Conservation (phyloP, 2,888 invertebrate genomes). For the Carcina quercana region DNA sequence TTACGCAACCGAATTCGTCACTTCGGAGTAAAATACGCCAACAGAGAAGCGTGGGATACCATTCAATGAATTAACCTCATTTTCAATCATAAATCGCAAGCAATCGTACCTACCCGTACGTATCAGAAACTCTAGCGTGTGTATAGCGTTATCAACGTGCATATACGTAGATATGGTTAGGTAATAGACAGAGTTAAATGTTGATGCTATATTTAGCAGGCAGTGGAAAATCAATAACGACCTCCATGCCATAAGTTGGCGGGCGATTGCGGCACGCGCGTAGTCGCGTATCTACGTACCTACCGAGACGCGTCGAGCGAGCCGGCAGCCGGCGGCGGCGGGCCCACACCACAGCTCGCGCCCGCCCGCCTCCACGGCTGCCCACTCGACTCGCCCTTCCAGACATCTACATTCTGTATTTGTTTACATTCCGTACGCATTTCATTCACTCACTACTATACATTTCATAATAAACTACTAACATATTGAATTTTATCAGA, state of each 20-base stretch:
- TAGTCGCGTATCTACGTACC: conserved; percentile 15
- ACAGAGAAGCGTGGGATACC: too few relatives aligned
- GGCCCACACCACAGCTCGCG: too few relatives aligned
- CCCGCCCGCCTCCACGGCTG: neutral
- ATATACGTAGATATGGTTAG: conserved; percentile 1
- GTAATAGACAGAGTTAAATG: neutral
- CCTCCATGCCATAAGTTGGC: conserved; percentile 30
- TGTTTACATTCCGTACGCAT: conserved; percentile 34
- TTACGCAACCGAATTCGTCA: too few relatives aligned
- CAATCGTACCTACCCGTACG: too few relatives aligned
- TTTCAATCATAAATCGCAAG: too few relatives aligned
- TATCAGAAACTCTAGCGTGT: too few relatives aligned
- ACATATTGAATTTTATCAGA: neutral
- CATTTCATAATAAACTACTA: conserved; percentile 2
- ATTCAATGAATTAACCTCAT: too few relatives aligned
- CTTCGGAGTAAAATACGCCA: too few relatives aligned
- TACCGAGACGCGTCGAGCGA: conserved; percentile 11
- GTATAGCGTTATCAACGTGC: too few relatives aligned
- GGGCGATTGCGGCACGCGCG: conserved; percentile 23
- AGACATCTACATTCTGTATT: too few relatives aligned
- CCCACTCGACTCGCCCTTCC: conserved; percentile 7
- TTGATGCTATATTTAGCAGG: conserved; percentile 29
- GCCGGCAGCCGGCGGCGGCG: neutral
- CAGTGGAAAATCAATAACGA: conserved; percentile 35
- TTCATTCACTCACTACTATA: conserved; percentile 36